Base-by-base conservation (phyloP, 2,888 invertebrate genomes). In the Agrenia bidenticulata region DNA sequence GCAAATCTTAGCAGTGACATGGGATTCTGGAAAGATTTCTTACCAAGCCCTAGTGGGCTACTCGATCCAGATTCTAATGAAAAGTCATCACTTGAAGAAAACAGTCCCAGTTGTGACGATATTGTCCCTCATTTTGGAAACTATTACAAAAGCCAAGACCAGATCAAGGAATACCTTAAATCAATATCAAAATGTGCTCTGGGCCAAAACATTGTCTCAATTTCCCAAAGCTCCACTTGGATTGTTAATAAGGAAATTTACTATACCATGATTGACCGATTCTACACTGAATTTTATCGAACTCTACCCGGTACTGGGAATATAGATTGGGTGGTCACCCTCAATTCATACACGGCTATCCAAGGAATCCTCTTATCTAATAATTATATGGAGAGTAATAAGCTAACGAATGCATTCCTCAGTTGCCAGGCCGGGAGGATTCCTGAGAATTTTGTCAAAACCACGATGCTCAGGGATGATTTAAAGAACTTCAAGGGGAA, bases 281-380 rank as follows among this genome's bases (percentile, higher is more conserved):
- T 67, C 39, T 69, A 66, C 19, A 27, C 26, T 0, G 61, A 58
- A 21, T 72, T 67, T 54, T 72, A 69, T 39, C 39, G 54, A 23
- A 17, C 51, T 13, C 60, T 72, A 7, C 72, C 72, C 11, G 42
- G 45, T 23, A 45, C 54, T 7, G 72, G 72, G 19, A 65, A 54
- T 15, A 62, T 67, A 9, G 72, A 72, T 39, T 72, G 72, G 72
- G 69, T 69, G 0, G 58, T 72, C 1, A 69, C 69, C 1, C 37
- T 67, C 11, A 67, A 67, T 62, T 41, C 67, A 17, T 72, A 72
- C 32, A 59, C 56, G 2, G 50, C 69, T 1, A 58, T 69, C 0
- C 67, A 72, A 50, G 69, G 69, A n/a, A 56, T 69, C 27, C 66
- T 72, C 4, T 39, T 72, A 27, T 64, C 69, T n/a, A 72, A 72